Evolutionary conservation across 1,140 invertebrate genomes (phyloP), one percentile per base, ranked within the genome.

Genomic region (Venustaconcha ellipsiformis): DNA sequence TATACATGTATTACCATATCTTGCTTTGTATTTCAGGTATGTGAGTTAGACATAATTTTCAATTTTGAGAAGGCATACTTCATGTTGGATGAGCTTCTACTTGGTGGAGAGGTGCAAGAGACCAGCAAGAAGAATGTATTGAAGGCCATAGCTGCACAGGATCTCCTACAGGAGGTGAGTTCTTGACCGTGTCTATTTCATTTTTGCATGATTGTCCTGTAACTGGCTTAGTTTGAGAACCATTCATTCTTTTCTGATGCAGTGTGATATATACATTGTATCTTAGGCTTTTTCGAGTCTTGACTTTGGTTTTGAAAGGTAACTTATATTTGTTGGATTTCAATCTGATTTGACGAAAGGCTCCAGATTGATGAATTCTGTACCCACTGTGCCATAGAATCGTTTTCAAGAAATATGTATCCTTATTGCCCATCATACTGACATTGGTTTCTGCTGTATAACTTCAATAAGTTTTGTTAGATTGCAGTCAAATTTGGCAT

Each of bases 41-140:
- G 98, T 91, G 98, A 99, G 90, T 89, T 99, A 88, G 98, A 99
- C 90, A 99, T 99, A 57, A 99, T 99, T 83, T 99, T 99, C 91
- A 99, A 99, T 91, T 99, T 99, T 92, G 98, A 99, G 91, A 99
- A 99, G 89, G 98, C 98, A 0, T 99, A 99, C 90, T 99, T 99
- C 90, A 99, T 99, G 88, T 91, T 99, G 78, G 99, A 99, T 88
- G 98, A 99, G 91, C 91, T 99, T 76, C 91, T 99, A 59, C 93
- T 99, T 26, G 98, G 98, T 30, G 98, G 98, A 8, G 98, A 99
- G 91, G 95, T 99, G 72, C 98, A 99, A 90, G 98, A 99, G 91
- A 99, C 97, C 23, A 98, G 96, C 84, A 99, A 99, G 91, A 99
- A 99, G 89, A 99, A 99, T 91, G 97, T 99, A 2, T 92, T 99